Conservation (phyloP, 2,888 invertebrate genomes). For the Callinectes sapidus region DNA sequence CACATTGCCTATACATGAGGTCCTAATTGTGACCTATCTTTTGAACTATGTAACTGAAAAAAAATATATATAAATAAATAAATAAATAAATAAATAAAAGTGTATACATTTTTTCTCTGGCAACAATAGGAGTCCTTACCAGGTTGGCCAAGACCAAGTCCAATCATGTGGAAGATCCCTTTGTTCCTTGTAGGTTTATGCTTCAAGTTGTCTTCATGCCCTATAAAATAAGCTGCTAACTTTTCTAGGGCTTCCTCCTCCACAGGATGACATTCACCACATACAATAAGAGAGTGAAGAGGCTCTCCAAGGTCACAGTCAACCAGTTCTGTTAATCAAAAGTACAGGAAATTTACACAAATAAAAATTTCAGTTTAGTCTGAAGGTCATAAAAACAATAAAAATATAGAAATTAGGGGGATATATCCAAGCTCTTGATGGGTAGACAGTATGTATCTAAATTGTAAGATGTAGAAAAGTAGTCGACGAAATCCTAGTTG, state of each 20-base stretch:
- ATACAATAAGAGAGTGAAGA: conserved; percentile 93
- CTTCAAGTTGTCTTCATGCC: not conserved
- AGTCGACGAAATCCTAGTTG: too few relatives aligned
- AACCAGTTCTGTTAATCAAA: conserved; percentile 81
- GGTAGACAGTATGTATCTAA: too few relatives aligned
- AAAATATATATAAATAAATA: too few relatives aligned
- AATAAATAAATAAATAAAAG: too few relatives aligned
- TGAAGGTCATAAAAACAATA: not conserved
- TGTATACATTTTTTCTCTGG: not conserved
- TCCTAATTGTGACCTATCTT: too few relatives aligned
- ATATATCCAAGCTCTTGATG: too few relatives aligned
- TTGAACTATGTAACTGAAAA: not conserved
- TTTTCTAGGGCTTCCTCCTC: conserved; percentile 62
- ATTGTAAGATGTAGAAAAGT: too few relatives aligned
- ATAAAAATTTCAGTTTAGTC: too few relatives aligned
- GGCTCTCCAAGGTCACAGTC: conserved; percentile 88
- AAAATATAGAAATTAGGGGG: not conserved
- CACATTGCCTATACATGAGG: too few relatives aligned
- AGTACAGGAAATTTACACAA: not conserved
- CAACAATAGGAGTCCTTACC: conserved; percentile 36
- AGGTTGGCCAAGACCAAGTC: conserved; percentile 67
- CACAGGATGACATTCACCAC: conserved; percentile 64
- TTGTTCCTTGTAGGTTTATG: not conserved
- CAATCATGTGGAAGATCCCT: conserved; percentile 57
- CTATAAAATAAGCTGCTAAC: conserved; percentile 50